Percentiles rank a stretch among this genome's conserved stretches.
phyloP scores from a whole-genome alignment of 23 tunicate genomes.

The Corella eumyota region DNA sequence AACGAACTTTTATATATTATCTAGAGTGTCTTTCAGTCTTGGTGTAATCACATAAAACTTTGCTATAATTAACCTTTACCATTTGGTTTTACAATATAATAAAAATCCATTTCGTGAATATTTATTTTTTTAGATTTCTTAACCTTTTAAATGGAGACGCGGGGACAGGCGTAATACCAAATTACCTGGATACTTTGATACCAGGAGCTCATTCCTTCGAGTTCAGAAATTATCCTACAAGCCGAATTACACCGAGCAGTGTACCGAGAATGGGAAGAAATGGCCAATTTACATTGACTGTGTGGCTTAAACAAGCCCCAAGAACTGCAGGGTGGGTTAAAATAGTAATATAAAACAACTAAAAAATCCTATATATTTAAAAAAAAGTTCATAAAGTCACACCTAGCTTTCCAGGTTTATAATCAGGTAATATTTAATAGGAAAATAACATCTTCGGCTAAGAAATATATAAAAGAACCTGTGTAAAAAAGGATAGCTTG shows the following conservation, averaged over 20 bases:
- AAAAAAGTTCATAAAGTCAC: background rate
- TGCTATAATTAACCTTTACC: too few relatives aligned
- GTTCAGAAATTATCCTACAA: slow-evolving; percentile 26
- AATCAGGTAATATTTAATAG: too few relatives aligned
- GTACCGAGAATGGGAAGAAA: slow-evolving; percentile 32
- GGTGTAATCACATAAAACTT: too few relatives aligned
- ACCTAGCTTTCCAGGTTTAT: too few relatives aligned
- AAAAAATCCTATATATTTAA: background rate
- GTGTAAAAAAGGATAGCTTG: too few relatives aligned
- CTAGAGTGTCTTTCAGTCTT: too few relatives aligned
- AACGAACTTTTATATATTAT: too few relatives aligned
- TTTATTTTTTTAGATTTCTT: slow-evolving; percentile 6
- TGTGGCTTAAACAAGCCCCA: slow-evolving; percentile 70
- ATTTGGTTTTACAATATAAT: too few relatives aligned
- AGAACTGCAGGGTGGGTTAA: slow-evolving; percentile 61
- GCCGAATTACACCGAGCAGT: slow-evolving; percentile 28
- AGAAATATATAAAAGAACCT: too few relatives aligned
- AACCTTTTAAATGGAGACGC: slow-evolving; percentile 44
- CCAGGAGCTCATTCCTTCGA: slow-evolving; percentile 26
- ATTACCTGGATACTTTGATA: slow-evolving; percentile 15
- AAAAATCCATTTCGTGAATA: background rate
- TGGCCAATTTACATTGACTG: slow-evolving; percentile 61
- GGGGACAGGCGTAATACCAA: slow-evolving; percentile 29
- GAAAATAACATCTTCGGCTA: too few relatives aligned
- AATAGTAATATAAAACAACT: background rate